Evolutionary conservation across 1,140 invertebrate genomes (phyloP).

Genomic region (Phymorhynchus buccinoides): DNA sequence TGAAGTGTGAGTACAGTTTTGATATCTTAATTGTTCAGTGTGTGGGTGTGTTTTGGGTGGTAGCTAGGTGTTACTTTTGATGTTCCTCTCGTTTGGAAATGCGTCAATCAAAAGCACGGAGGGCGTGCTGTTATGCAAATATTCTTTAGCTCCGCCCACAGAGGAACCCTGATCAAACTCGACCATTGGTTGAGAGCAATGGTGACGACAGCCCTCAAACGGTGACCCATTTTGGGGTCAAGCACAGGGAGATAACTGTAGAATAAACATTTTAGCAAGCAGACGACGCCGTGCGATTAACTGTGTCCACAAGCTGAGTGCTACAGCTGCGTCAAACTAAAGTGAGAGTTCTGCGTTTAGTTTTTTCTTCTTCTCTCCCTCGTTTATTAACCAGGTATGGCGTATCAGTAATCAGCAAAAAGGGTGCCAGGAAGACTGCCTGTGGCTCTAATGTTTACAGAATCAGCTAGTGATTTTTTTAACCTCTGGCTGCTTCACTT

Average conservation of each 20-base stretch:
- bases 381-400: not conserved
- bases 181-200: not conserved
- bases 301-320: not conserved
- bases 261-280: not conserved
- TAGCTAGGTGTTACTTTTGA: too few species aligned
- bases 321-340: not conserved
- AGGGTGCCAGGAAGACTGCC: not conserved
- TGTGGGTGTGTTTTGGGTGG: too few species aligned
- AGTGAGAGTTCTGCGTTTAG: not conserved
- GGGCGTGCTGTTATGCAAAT: not conserved
- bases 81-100: not conserved
- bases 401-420: not conserved
- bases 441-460: not conserved
- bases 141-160: not conserved
- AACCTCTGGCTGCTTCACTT: too few species aligned
- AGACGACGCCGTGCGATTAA: not conserved
- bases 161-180: not conserved
- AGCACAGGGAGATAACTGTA: not conserved
- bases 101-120: not conserved
- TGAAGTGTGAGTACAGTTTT: too few species aligned
- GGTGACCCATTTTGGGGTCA: not conserved
- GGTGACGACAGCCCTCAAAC: not conserved
- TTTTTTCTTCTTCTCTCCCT: not conserved
- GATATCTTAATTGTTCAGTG: too few species aligned
- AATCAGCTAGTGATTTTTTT: too few species aligned